Evolutionary conservation across 2,888 invertebrate species (phyloP).

Genomic region (Tupiocoris notatus): DNA sequence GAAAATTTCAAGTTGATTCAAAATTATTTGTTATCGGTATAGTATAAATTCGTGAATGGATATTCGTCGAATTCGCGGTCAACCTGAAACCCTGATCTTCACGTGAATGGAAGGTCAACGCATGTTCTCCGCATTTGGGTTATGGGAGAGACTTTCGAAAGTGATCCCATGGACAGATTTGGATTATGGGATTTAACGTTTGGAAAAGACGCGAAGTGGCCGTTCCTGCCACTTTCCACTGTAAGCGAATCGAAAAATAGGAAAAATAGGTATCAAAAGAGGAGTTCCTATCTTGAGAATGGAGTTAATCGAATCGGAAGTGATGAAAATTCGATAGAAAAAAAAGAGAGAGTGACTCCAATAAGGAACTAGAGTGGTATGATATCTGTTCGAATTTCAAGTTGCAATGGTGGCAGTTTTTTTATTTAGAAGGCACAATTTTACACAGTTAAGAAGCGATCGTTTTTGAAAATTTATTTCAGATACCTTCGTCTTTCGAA

Average conservation of each 20-base stretch:
- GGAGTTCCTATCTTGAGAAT: too few relatives aligned
- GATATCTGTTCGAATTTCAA: too few relatives aligned
- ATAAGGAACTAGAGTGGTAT: too few relatives aligned
- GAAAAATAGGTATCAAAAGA: too few relatives aligned
- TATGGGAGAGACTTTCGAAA: constrained; percentile 26
- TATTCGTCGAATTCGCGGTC: not conserved
- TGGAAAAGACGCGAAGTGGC: constrained; percentile 16
- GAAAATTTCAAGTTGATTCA: constrained; percentile 6
- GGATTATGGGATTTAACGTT: constrained; percentile 31
- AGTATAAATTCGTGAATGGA: not conserved
- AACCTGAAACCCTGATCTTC: constrained; percentile 11
- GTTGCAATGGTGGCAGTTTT: too few relatives aligned
- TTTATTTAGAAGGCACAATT: too few relatives aligned
- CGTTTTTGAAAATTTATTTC: too few relatives aligned
- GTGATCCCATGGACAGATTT: constrained; percentile 25
- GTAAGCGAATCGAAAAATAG: not conserved
- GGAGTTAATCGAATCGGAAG: too few relatives aligned
- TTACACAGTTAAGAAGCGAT: too few relatives aligned
- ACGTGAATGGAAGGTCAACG: constrained; percentile 33
- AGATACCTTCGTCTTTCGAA: too few relatives aligned
- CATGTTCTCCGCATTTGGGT: constrained; percentile 10
- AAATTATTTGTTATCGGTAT: constrained; percentile 20
- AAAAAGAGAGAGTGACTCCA: too few relatives aligned
- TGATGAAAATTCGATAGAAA: too few relatives aligned
- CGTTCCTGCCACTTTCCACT: not conserved